Base-by-base conservation (phyloP, 2,888 invertebrate genomes). In the Tridacna crocea region DNA sequence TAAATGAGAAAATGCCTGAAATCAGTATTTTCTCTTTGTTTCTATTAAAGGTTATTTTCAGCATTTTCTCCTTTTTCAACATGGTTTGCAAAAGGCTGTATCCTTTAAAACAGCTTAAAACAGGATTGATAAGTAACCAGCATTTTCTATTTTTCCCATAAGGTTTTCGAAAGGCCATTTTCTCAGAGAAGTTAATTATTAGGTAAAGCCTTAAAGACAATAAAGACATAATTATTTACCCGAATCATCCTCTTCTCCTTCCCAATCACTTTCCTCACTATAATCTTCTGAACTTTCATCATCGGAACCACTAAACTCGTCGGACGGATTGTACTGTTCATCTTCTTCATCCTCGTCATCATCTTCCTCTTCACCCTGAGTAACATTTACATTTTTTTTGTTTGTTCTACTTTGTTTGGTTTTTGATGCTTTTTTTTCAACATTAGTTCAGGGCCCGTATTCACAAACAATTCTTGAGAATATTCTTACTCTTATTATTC, bases 281-380 rank as follows among this genome's bases (percentile, higher is more conserved):
- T 88, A 83, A 72, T 85, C 80, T 24, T 87, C 92, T 0, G 81
- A 81, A 55, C 82, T 84, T 47, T 79, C 87, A 24, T 90, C 91
- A 22, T 65, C 75, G 6, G 60, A 58, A 0, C 90, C 92, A 1
- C 73, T 66, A 11, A 78, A 26, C 2, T 58, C 80, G 48, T 84
- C 84, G 3, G 82, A 77, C 8, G 84, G 87, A 24, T 82, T 79
- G 70, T 78, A 87, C 26, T 74, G 78, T 27, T 94, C 90, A 68
- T 89, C 93, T 47, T 92, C 93, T 60, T 97, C 97, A 0, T 97
- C 97, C 80, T 97, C 97, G 0, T 97, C 97, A 80, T 97, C 98
- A 94, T 98, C 98, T 0, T 98, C 98, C 72, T 90, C 93, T 75
- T 92, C 92, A 19, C 87, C 88, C 87, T 92, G 82, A 0, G 11